Conservation (phyloP, 2,888 invertebrate genomes). For the Troilus luridus region DNA sequence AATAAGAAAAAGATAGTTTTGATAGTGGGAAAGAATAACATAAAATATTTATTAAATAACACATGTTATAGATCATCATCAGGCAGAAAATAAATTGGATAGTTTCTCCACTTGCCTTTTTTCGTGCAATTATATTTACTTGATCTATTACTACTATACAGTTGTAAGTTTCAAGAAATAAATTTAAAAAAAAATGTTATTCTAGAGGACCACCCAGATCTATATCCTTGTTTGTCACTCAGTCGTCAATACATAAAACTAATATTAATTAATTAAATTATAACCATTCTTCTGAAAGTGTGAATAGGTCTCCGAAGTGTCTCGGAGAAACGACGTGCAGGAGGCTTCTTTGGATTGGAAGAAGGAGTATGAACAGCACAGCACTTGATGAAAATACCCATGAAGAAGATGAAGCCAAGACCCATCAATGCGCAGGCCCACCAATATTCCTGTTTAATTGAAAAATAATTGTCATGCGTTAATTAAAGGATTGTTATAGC, state of each 20-base stretch:
- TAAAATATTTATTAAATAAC: too few relatives aligned
- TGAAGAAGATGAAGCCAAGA: conserved; percentile 91
- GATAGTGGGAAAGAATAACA: too few relatives aligned
- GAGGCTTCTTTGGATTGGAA: conserved; percentile 97
- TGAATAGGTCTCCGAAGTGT: conserved; percentile 92
- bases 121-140: too few relatives aligned
- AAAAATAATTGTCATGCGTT: neutral
- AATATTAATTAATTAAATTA: conserved; percentile 60
- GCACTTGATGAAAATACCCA: conserved; percentile 99
- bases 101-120: too few relatives aligned
- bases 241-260: neutral
- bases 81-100: too few relatives aligned
- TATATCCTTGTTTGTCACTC: too few relatives aligned
- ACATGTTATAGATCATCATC: too few relatives aligned
- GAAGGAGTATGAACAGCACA: conserved; percentile 99
- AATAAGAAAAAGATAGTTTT: too few relatives aligned
- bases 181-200: too few relatives aligned
- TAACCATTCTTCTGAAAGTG: conserved; percentile 89
- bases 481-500: neutral
- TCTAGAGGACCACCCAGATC: too few relatives aligned
- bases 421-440: conserved; percentile 95
- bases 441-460: conserved; percentile 82
- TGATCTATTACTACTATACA: too few relatives aligned
- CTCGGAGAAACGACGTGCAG: conserved; percentile 93
- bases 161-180: too few relatives aligned